These are phyloP conservation scores for Syngnathoides biaculeatus DNA, from an alignment of 2,113 vertebrate genomes.

Conservation along the genomic window DNA sequence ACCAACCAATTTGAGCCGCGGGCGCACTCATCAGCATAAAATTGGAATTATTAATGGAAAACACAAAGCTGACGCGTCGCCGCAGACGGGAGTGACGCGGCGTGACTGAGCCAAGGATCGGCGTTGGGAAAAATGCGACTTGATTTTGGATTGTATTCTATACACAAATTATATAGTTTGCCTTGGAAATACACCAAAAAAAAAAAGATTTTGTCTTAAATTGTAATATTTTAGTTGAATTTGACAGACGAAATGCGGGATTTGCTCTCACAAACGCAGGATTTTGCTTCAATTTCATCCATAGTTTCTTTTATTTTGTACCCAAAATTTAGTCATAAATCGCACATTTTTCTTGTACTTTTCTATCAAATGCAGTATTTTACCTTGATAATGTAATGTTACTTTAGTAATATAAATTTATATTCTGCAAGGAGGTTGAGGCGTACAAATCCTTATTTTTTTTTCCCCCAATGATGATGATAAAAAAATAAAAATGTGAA, in stretches of 20 bases:
- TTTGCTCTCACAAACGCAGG: too few relatives aligned
- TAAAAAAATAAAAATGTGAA: too few relatives aligned
- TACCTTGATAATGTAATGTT: too few relatives aligned
- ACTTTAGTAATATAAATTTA: neutral
- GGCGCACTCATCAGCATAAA: slow-evolving; percentile 34
- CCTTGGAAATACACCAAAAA: neutral
- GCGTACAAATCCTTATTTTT: neutral
- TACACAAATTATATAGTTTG: neutral
- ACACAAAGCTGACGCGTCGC: slow-evolving; percentile 12
- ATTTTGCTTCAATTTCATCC: too few relatives aligned
- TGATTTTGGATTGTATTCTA: neutral
- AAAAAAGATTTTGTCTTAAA: too few relatives aligned
- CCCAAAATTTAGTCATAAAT: too few relatives aligned
- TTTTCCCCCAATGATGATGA: too few relatives aligned
- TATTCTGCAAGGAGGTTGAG: slow-evolving; percentile 9
- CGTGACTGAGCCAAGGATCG: slow-evolving; percentile 49
- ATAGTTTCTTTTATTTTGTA: neutral
- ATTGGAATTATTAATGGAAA: slow-evolving; percentile 48
- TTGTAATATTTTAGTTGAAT: neutral
- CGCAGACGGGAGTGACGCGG: slow-evolving; percentile 35
- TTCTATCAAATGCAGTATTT: too few relatives aligned
- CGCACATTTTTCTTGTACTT: too few relatives aligned
- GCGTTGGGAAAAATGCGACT: neutral
- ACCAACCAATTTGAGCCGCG: slow-evolving; percentile 46
- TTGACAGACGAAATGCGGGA: neutral